These are phyloP conservation scores for Shargacucullia verbasci DNA, from an alignment of 2,888 invertebrate species.

Conservation along the genomic window DNA sequence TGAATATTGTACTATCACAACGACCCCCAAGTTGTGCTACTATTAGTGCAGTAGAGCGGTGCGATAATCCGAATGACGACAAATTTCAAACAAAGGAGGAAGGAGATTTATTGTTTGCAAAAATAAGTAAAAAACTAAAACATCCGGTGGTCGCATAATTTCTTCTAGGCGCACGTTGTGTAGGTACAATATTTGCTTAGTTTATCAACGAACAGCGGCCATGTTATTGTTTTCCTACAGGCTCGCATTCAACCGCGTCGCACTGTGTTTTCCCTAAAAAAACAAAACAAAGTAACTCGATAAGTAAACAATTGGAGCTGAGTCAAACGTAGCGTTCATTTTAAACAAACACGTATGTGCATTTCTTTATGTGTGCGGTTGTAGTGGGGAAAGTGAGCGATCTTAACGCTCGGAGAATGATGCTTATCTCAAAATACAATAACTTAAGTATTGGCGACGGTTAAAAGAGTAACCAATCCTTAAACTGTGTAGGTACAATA, in stretches of 20 bases:
- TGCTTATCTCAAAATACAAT: slow-evolving; percentile 5
- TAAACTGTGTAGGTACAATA: neutral
- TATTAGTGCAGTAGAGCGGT: no score
- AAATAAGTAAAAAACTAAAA: slow-evolving; percentile 36
- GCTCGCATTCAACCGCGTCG: slow-evolving; percentile 57
- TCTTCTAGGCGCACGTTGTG: slow-evolving; percentile 41
- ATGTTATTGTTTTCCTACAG: slow-evolving; percentile 61
- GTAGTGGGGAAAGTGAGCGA: slow-evolving; percentile 30
- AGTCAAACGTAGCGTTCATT: slow-evolving; percentile 59
- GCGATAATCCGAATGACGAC: no score
- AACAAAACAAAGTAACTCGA: slow-evolving; percentile 76
- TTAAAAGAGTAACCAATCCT: no score
- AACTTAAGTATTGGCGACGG: neutral
- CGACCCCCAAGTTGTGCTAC: no score
- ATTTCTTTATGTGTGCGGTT: slow-evolving; percentile 43
- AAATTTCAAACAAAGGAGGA: no score
- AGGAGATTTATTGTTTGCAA: slow-evolving; percentile 10
- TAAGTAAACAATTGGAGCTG: slow-evolving; percentile 71
- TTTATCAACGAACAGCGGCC: slow-evolving; percentile 47
- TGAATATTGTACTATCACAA: no score
- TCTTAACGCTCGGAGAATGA: slow-evolving; percentile 18
- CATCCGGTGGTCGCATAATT: slow-evolving; percentile 40
- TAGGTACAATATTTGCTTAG: slow-evolving; percentile 51
- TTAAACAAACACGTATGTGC: slow-evolving; percentile 52
- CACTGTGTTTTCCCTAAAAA: slow-evolving; percentile 73